Evolutionary conservation across 1,140 invertebrate genomes (phyloP), one percentile per base, ranked within the genome.

Genomic region (Manduca sexta): DNA sequence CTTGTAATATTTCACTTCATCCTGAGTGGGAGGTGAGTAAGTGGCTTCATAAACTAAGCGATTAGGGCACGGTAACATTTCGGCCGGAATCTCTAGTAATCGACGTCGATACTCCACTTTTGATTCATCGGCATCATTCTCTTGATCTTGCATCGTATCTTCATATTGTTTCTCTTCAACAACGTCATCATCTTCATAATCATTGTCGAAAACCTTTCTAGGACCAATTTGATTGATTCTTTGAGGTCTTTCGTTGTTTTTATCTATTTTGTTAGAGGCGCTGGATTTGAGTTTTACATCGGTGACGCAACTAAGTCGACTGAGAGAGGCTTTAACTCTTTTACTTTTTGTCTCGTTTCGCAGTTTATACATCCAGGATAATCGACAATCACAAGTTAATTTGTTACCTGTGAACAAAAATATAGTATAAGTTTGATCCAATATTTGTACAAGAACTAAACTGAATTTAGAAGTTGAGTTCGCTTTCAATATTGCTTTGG

Each of bases 321-420:
- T 88, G 39, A 94, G 83, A 10, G 90, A 88, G 33, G 88, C 85
- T 52, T 88, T 88, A 39, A 93, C 83, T 56, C 90, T 88, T 49
- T 86, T 83, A 69, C 91, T 92, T 67, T 89, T 88, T 33, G 93
- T 93, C 64, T 92, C 91, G 76, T 93, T 93, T 42, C 88, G 89
- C 45, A 94, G 77, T 54, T 88, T 88, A 70, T 91, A 91, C 57
- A 94, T 89, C 93, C 93, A 94, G 11, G 90, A 86, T 31, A 94
- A 86, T n/a, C 92, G 91, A 66, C 92, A 94, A 84, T 94, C 92
- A 73, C 93, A 94, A 53, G 89, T 88, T 71, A 94, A 88, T 63
- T 90, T 90, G 85, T 94, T 94, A 69, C 91, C 93, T 94, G 89
- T 46, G 83, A 35, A 69, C 38, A 64, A 59, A 50, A 33, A 50